These are phyloP conservation scores for Callorhinus ursinus DNA, from an alignment of 2,113 vertebrate species.

Conservation along the genomic window DNA sequence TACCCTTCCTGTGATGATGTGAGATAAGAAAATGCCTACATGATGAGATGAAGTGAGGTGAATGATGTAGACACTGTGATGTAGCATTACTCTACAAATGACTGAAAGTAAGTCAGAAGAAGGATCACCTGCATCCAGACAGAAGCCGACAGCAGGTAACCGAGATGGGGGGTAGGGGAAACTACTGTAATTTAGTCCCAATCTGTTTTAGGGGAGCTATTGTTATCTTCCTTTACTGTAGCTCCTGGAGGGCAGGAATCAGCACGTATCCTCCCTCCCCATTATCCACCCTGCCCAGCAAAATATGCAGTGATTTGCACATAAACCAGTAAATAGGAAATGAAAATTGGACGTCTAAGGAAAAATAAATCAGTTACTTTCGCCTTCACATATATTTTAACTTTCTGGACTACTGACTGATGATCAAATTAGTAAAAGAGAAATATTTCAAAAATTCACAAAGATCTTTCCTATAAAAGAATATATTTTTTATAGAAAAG, in stretches of 20 bases:
- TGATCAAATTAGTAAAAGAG: slow-evolving; percentile 29
- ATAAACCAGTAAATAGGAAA: not conserved
- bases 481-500: not conserved
- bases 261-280: not conserved
- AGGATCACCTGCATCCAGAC: not conserved
- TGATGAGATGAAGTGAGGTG: not conserved
- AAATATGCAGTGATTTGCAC: not conserved
- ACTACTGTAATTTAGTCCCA: not conserved
- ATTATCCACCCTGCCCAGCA: not conserved
- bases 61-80: not conserved
- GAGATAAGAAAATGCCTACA: not conserved
- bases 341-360: not conserved
- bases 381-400: not conserved
- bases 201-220: not conserved
- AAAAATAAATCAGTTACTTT: slow-evolving; percentile 33
- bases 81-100: not conserved
- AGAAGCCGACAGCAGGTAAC: not conserved
- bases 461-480: not conserved
- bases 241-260: not conserved
- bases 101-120: not conserved
- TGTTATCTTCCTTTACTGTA: not conserved
- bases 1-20: not conserved
- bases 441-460: not conserved
- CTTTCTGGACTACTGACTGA: not conserved
- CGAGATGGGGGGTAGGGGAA: not conserved